Percentiles rank a stretch among this genome's conserved stretches.
These are phyloP conservation scores for Microtus richardsoni DNA, from an alignment of 2,113 vertebrate genomes.

Conservation along the genomic window DNA sequence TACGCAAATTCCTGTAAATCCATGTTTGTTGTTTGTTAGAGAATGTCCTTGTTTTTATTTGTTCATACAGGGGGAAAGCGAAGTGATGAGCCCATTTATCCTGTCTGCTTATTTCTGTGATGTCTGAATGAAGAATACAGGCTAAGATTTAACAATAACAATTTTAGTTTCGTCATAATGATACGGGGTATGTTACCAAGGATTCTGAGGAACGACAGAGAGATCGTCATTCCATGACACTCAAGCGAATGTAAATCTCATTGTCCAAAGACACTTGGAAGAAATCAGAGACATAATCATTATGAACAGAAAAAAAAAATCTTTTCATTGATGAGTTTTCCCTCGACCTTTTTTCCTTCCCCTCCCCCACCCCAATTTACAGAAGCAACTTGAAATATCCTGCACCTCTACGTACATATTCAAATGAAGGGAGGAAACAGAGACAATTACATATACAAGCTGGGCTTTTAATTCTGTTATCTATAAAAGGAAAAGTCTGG, in stretches of 20 bases:
- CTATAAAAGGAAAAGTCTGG: constrained; percentile 8
- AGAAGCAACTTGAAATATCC: constrained; percentile 9
- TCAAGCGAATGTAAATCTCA: neutral
- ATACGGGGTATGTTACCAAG: constrained; percentile 37
- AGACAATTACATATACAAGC: neutral
- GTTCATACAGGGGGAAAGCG: constrained; percentile 76
- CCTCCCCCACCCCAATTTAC: neutral
- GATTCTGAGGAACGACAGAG: constrained; percentile 56
- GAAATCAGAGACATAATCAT: neutral
- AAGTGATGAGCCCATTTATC: constrained; percentile 50
- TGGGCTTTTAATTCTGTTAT: constrained; percentile 1
- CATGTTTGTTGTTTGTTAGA: constrained; percentile 61
- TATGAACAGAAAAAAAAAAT: neutral
- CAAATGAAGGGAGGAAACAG: constrained; percentile 11
- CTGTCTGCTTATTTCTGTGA: constrained; percentile 57
- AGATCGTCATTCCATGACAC: constrained; percentile 5
- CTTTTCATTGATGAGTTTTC: neutral
- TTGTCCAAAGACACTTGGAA: neutral
- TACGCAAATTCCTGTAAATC: constrained; percentile 70
- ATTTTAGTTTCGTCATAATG: constrained; percentile 73
- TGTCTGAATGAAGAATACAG: constrained; percentile 67
- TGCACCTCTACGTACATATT: neutral
- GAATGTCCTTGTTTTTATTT: constrained; percentile 84
- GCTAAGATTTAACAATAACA: constrained; percentile 45
- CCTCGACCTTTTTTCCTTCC: neutral